phyloP scores from a whole-genome alignment of 2,797 vertebrate species.

The Neosilurus mollespiculum region DNA sequence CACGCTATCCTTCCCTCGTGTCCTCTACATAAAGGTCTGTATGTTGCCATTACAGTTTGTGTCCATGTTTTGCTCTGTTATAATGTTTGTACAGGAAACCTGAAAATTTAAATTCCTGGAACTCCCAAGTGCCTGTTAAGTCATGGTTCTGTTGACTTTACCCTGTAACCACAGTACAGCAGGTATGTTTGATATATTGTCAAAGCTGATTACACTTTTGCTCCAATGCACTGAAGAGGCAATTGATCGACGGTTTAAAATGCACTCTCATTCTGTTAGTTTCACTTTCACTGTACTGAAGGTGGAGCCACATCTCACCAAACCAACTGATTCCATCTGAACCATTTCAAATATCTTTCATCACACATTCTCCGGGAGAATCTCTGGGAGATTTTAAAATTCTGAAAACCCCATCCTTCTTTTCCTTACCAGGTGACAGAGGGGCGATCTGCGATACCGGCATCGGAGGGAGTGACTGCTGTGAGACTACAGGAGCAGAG shows the following conservation, averaged over 20 bases:
- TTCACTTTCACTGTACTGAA: neutral
- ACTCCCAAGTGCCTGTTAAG: no score
- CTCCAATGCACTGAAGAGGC: neutral
- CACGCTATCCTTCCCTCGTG: no score
- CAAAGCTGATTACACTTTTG: neutral
- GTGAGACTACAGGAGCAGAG: neutral
- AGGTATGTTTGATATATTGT: no score
- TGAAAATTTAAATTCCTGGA: neutral
- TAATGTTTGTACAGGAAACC: neutral
- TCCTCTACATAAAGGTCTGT: neutral
- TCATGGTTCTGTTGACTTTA: no score
- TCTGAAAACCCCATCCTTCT: neutral
- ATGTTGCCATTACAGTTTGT: neutral
- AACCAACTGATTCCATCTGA: no score
- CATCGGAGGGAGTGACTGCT: slow-evolving; percentile 31
- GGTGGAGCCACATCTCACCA: neutral
- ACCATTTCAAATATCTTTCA: no score
- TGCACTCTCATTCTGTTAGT: neutral
- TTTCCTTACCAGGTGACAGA: slow-evolving; percentile 70
- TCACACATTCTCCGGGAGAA: no score
- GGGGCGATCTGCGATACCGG: slow-evolving; percentile 56
- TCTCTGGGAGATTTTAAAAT: no score
- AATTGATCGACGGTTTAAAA: no score
- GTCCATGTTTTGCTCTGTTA: neutral
- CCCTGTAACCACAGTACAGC: no score